Evolutionary conservation across 1,140 invertebrate genomes (phyloP), one percentile per base, ranked within the genome.

Genomic region (Apolygus lucorum): DNA sequence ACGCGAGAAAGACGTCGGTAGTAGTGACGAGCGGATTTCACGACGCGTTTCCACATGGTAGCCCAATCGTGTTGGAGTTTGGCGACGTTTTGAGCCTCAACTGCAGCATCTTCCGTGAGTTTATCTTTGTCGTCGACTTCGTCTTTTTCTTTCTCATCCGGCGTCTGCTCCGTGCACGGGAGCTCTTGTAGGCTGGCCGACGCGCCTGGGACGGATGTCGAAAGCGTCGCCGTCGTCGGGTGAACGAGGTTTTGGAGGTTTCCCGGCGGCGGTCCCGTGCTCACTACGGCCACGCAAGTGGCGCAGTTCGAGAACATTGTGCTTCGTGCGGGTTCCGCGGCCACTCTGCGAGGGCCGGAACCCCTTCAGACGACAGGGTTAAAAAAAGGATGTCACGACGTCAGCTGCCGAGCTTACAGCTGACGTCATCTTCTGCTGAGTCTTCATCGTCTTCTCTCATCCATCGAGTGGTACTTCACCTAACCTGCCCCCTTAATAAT

Each of bases 291-390:
- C 1, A 66, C 64, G 64, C 64, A 66, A 21, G 64, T 66, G n/a
- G 64, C 64, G 29, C 64, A 66, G 28, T 66, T 66, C 14, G 27
- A 66, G 29, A 66, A 66, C 64, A 66, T 66, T 63, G 17, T 22
- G 24, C 28, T 64, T 28, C 11, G 54, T 59, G 54, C 54, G 54
- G 22, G 13, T 21, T 59, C 22, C 54, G 4, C 54, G 54, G 22
- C 11, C 4, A 59, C 54, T 59, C 54, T 11, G 17, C 34, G 17
- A 42, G 17, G 17, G 17, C 4, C 4, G 34, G 22, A 59, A 4
- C 22, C 22, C 54, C 22, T 59, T 22, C 54, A 59, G 22, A 13
- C 54, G 54, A 59, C 34, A 42, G 4, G 54, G 22, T 59, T 21
- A 21, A 24, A 4, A 24, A 24, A 59, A 22, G 54, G 34, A 17